Evolutionary conservation across 2,888 invertebrate genomes (phyloP).

Genomic region (Pyrocoelia pectoralis): DNA sequence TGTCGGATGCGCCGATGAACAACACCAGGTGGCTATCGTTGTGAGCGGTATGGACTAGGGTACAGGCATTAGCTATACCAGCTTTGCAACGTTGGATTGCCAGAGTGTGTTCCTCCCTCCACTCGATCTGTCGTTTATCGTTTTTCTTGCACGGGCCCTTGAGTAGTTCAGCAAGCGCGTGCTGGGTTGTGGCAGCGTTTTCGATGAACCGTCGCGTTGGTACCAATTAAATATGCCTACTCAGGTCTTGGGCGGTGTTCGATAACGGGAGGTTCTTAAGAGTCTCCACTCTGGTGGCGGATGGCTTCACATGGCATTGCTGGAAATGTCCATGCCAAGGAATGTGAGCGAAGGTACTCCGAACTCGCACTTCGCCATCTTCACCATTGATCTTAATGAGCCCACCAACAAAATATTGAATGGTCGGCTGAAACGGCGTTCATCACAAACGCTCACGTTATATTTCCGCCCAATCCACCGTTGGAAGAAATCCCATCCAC

Average conservation of each 20-base stretch:
- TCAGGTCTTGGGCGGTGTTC: neutral
- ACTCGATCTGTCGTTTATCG: neutral
- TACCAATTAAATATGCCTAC: neutral
- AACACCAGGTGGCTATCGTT: neutral
- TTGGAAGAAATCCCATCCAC: too few species aligned
- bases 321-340: neutral
- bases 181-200: neutral
- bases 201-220: neutral
- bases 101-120: neutral
- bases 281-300: neutral
- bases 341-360: neutral
- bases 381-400: too few species aligned
- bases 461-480: too few species aligned
- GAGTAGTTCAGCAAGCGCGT: neutral
- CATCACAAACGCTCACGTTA: too few species aligned
- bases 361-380: constrained; percentile 1
- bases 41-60: neutral
- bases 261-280: neutral
- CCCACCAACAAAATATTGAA: too few species aligned
- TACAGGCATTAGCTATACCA: neutral
- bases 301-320: neutral
- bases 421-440: too few species aligned
- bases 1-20: neutral
- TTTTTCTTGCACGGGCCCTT: neutral
- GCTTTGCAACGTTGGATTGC: neutral